These are phyloP conservation scores for Megaleporinus macrocephalus DNA, from an alignment of 2,113 vertebrate genomes.

Conservation along the genomic window DNA sequence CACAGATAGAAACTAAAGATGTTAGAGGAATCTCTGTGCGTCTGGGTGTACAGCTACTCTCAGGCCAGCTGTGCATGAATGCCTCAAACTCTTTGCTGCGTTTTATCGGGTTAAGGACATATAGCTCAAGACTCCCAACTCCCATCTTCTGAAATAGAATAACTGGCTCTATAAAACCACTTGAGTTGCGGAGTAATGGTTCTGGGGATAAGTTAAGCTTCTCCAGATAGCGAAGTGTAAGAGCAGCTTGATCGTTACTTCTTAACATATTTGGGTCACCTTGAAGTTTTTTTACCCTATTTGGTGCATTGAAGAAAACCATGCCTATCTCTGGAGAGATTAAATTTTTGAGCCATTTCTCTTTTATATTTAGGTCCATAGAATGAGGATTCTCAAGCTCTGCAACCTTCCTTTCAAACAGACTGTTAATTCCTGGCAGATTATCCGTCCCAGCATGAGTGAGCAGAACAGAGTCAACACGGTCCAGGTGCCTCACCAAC, in stretches of 20 bases:
- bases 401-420: conserved; percentile 83
- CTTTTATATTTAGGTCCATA: conserved; percentile 64
- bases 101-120: conserved; percentile 79
- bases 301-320: conserved; percentile 80
- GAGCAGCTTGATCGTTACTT: conserved; percentile 75
- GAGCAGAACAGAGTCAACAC: conserved; percentile 84
- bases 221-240: conserved; percentile 75
- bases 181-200: conserved; percentile 66
- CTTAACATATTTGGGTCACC: conserved; percentile 64
- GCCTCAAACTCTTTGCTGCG: conserved; percentile 74
- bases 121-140: conserved; percentile 84
- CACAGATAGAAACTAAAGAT: conserved; percentile 78
- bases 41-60: conserved; percentile 56
- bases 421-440: conserved; percentile 84
- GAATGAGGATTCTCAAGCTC: conserved; percentile 76
- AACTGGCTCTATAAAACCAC: conserved; percentile 71
- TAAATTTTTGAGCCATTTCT: conserved; percentile 78
- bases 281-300: conserved; percentile 68
- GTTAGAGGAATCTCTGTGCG: conserved; percentile 68
- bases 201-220: conserved; percentile 76
- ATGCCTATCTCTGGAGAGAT: conserved; percentile 84
- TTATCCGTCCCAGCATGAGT: conserved; percentile 83
- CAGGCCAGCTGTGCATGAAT: conserved; percentile 75
- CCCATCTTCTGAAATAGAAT: conserved; percentile 89
- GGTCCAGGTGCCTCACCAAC: conserved; percentile 85